Conservation (phyloP, 1,140 invertebrate genomes). For the Coenobita brevimanus region DNA sequence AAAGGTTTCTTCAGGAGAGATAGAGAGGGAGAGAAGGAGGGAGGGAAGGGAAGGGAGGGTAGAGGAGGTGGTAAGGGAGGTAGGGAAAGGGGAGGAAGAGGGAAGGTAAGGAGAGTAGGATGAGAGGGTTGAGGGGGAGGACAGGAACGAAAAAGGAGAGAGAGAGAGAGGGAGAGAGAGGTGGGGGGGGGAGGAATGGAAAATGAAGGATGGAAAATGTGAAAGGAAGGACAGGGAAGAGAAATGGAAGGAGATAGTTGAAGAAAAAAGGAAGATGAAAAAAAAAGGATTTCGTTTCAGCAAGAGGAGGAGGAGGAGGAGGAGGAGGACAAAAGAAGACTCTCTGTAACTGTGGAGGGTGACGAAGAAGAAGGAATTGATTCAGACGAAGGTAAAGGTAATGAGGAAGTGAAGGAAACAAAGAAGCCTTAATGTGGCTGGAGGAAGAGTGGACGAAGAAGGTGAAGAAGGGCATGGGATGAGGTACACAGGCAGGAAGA, state of each 20-base stretch:
- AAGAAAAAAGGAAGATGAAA: background rate
- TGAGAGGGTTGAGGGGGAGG: background rate
- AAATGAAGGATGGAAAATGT: background rate
- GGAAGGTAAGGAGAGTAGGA: background rate
- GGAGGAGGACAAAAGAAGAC: background rate
- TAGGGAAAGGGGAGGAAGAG: too few relatives aligned
- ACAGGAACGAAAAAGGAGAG: background rate
- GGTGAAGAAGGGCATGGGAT: background rate
- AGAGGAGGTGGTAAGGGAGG: background rate
- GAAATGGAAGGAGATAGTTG: background rate
- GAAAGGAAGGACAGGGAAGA: too few relatives aligned
- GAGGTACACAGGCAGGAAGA: background rate
- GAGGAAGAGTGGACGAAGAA: background rate
- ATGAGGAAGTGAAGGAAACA: background rate
- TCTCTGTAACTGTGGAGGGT: background rate
- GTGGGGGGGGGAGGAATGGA: too few relatives aligned
- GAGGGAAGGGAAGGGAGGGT: background rate
- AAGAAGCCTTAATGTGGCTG: background rate
- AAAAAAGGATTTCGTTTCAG: too few relatives aligned
- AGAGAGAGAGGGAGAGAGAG: background rate
- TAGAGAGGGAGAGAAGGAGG: background rate
- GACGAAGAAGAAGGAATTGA: background rate
- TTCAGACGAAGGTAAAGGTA: background rate
- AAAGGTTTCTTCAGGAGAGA: background rate
- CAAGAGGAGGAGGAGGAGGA: background rate